Conservation (phyloP, 2,113 vertebrate species). For the Camelus dromedarius region DNA sequence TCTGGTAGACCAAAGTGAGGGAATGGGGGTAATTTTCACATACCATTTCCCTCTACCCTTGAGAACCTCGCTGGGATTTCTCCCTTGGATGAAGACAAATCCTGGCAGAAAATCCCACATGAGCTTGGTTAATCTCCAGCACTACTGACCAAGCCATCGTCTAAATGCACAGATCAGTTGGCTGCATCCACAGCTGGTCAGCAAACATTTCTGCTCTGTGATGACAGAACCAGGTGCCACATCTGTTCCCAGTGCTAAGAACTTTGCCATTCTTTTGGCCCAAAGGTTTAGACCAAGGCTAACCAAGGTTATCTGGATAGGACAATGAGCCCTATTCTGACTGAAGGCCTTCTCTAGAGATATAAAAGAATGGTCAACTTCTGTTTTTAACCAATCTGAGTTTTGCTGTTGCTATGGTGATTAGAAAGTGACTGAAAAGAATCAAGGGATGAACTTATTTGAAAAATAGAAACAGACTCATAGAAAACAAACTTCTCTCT, state of each 20-base stretch:
- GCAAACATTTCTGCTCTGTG: background rate
- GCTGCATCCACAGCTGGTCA: conserved; percentile 18
- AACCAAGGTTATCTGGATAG: background rate
- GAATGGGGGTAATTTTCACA: background rate
- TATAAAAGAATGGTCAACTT: background rate
- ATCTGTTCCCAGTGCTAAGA: background rate
- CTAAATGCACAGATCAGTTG: conserved; percentile 57
- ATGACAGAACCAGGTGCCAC: background rate
- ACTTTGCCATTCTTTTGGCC: background rate
- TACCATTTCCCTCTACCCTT: conserved; percentile 17
- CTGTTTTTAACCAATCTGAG: background rate
- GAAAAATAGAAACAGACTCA: no score
- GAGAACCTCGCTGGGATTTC: conserved; percentile 36
- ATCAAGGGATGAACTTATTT: conserved; percentile 14
- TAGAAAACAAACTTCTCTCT: background rate
- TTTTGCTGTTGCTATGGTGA: background rate
- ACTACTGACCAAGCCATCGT: background rate
- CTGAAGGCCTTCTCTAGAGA: background rate
- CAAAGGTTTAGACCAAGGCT: background rate
- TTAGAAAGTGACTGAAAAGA: conserved; percentile 43
- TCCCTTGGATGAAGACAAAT: conserved; percentile 37
- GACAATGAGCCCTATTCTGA: background rate
- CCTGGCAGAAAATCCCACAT: rapidly evolving
- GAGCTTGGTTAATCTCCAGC: conserved; percentile 47
- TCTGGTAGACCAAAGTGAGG: background rate